phyloP scores from a whole-genome alignment of 1,140 invertebrate genomes.

The Philopotamus ludificatus region DNA sequence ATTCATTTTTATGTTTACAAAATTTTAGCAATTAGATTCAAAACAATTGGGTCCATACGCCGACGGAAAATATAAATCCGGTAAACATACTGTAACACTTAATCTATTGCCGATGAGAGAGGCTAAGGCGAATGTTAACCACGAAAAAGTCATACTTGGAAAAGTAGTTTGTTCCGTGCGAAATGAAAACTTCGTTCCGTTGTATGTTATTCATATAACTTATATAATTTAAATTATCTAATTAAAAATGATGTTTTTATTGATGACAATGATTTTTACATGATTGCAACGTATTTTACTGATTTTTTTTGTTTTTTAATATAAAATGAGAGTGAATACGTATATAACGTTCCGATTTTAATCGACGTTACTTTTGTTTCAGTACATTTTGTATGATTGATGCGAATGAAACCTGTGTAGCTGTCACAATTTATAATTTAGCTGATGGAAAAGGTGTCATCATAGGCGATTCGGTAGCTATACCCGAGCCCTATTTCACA shows the following conservation, averaged over 20 bases:
- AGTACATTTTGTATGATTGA: slow-evolving; percentile 83
- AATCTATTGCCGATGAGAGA: slow-evolving; percentile 46
- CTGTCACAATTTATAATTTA: slow-evolving; percentile 82
- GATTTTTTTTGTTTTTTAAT: slow-evolving; percentile 15
- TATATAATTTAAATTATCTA: slow-evolving; percentile 4
- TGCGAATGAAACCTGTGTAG: slow-evolving; percentile 66
- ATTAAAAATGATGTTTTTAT: slow-evolving; percentile 8
- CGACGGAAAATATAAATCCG: slow-evolving; percentile 58
- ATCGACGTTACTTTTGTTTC: no score
- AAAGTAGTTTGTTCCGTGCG: slow-evolving; percentile 80
- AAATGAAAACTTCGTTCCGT: slow-evolving; percentile 73
- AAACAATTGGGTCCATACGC: slow-evolving; percentile 64
- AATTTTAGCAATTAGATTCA: slow-evolving; percentile 55
- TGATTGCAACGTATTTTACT: no score
- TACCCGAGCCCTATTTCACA: slow-evolving; percentile 74
- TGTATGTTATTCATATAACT: slow-evolving; percentile 51
- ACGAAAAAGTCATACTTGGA: slow-evolving; percentile 70
- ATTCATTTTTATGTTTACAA: background rate
- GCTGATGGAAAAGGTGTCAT: slow-evolving; percentile 77
- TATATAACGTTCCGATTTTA: no score
- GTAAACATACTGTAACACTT: slow-evolving; percentile 58
- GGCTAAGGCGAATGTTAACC: slow-evolving; percentile 47
- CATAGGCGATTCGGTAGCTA: slow-evolving; percentile 79
- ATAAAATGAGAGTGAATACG: slow-evolving; percentile 9
- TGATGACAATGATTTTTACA: slow-evolving; percentile 6